Percentiles rank a stretch among this genome's conserved stretches.
These are phyloP conservation scores for Tetraneura akinire DNA, from an alignment of 1,140 invertebrate genomes.

Conservation along the genomic window DNA sequence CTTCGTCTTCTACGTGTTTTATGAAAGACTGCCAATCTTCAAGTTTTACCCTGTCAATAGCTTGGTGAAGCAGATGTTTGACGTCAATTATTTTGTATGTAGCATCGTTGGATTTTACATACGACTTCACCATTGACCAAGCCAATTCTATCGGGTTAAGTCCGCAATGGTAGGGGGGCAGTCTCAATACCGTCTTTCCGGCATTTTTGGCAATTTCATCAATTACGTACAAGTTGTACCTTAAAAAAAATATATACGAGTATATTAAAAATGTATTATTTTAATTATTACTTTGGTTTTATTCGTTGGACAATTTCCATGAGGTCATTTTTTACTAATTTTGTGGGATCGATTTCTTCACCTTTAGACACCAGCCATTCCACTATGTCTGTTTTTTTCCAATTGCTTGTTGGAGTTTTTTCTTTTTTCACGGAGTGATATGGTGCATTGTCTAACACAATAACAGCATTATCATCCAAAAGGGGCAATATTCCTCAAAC, in stretches of 20 bases:
- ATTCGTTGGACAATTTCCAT: neutral
- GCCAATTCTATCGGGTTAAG: slow-evolving; percentile 47
- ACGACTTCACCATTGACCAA: slow-evolving; percentile 4
- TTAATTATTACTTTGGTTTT: slow-evolving; percentile 30
- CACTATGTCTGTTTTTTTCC: neutral
- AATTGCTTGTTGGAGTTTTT: neutral
- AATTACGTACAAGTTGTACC: neutral
- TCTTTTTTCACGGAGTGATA: slow-evolving; percentile 21
- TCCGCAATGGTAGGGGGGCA: slow-evolving; percentile 47
- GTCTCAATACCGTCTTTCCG: slow-evolving; percentile 52
- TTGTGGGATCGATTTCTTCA: neutral
- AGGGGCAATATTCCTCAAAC: slow-evolving; percentile 27
- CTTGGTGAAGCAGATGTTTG: slow-evolving; percentile 30
- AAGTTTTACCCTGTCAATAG: slow-evolving; percentile 9
- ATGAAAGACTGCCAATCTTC: slow-evolving; percentile 23
- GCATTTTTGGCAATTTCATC: slow-evolving; percentile 39
- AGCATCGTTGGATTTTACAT: neutral
- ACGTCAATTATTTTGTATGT: neutral
- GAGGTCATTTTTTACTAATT: slow-evolving; percentile 11
- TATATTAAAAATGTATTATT: slow-evolving; percentile 10
- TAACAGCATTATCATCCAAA: neutral
- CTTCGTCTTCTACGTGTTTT: neutral
- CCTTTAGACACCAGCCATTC: slow-evolving; percentile 12
- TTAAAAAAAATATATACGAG: slow-evolving; percentile 29
- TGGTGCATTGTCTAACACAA: slow-evolving; percentile 37